A percentile compares a stretch with the other conserved stretches of the same genome.
phyloP scores from a whole-genome alignment of 2,888 invertebrate genomes.

The Perithous albicinctus region DNA sequence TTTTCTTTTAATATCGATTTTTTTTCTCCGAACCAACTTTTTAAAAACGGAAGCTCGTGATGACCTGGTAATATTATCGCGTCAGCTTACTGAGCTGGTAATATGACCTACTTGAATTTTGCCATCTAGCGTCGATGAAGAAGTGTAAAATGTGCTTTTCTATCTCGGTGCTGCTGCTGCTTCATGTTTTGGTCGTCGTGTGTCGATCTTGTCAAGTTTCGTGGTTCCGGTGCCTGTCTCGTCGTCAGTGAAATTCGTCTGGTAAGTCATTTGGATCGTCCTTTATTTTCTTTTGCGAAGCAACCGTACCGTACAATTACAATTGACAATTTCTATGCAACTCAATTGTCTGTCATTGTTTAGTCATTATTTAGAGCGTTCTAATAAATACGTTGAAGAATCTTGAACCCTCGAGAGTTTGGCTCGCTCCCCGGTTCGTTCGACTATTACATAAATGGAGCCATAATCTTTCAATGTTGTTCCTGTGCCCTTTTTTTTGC shows the following conservation, averaged over 20 bases:
- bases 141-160: neutral
- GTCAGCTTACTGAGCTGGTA: too few relatives aligned
- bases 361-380: constrained; percentile 17
- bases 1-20: too few relatives aligned
- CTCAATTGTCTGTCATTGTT: constrained; percentile 6
- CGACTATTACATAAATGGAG: constrained; percentile 75
- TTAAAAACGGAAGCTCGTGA: too few relatives aligned
- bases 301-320: constrained; percentile 1
- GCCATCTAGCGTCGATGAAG: constrained; percentile 25
- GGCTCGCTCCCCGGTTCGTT: constrained; percentile 40
- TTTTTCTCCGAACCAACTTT: too few relatives aligned
- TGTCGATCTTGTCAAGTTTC: constrained; percentile 57
- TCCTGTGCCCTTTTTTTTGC: constrained; percentile 39
- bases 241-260: constrained; percentile 67
- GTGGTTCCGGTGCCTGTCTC: constrained; percentile 63
- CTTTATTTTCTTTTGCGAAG: constrained; percentile 60
- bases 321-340: neutral
- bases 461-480: constrained; percentile 68
- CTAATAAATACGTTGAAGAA: neutral
- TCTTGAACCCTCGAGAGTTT: neutral
- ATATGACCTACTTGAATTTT: too few relatives aligned
- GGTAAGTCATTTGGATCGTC: constrained; percentile 69
- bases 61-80: too few relatives aligned
- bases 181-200: constrained; percentile 38
- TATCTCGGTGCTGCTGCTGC: neutral